phyloP scores from a whole-genome alignment of 2,797 vertebrate genomes.

The Neomorphus geoffroyi region DNA sequence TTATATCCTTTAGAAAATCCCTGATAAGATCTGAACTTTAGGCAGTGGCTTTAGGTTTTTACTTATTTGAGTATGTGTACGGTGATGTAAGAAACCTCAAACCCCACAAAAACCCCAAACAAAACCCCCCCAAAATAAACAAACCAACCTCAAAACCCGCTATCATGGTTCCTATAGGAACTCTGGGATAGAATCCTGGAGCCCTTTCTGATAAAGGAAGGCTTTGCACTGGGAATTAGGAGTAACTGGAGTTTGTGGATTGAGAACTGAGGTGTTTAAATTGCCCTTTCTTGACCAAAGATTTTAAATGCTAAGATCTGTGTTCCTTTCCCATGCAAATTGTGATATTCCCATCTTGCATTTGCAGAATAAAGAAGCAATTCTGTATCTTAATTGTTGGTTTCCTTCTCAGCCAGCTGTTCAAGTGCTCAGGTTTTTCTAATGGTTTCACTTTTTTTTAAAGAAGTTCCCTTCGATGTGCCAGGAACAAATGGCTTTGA shows the following conservation, averaged over 20 bases:
- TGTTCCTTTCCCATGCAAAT: background rate
- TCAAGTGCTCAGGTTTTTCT: background rate
- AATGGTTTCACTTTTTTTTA: background rate
- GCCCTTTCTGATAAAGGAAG: background rate
- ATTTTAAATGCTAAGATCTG: background rate
- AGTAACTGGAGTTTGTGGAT: background rate
- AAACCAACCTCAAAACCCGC: background rate
- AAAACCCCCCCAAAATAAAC: background rate
- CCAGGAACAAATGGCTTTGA: background rate
- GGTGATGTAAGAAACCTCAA: background rate
- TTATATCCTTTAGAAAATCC: background rate
- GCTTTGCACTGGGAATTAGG: background rate
- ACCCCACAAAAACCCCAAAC: background rate
- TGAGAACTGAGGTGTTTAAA: background rate
- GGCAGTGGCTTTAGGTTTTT: background rate
- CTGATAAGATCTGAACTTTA: background rate
- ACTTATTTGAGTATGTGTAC: background rate
- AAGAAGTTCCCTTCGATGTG: background rate
- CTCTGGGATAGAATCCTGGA: background rate
- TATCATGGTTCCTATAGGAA: background rate
- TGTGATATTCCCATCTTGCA: background rate
- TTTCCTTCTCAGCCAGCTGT: background rate
- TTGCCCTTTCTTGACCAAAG: background rate
- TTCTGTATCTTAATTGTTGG: background rate
- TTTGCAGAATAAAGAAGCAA: background rate